Conservation (phyloP, 2,113 vertebrate genomes). For the Gambusia affinis region DNA sequence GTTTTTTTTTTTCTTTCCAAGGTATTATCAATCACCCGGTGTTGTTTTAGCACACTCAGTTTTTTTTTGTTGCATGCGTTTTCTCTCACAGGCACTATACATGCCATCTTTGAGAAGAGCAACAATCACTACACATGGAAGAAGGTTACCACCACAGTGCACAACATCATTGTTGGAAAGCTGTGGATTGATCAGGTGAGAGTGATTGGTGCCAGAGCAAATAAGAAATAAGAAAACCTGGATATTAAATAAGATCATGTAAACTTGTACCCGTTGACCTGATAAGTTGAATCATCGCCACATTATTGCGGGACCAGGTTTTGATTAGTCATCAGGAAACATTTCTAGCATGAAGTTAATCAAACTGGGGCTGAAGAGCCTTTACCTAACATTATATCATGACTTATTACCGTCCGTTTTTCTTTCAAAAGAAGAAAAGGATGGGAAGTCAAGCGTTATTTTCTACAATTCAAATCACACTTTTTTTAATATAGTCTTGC, state of each 20-base stretch:
- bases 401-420: too few species aligned
- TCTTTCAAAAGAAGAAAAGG: too few species aligned
- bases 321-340: neutral
- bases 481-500: too few species aligned
- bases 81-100: constrained; percentile 87
- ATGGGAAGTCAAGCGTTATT: too few species aligned
- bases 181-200: constrained; percentile 99
- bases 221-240: neutral
- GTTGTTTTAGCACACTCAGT: neutral
- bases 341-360: neutral
- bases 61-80: neutral
- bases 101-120: constrained; percentile 90
- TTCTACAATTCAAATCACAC: too few species aligned
- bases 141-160: constrained; percentile 96
- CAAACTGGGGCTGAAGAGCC: neutral
- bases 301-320: neutral
- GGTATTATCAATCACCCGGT: fast-evolving
- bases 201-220: fast-evolving
- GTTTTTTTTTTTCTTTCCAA: neutral
- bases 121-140: constrained; percentile 98
- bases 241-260: neutral
- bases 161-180: constrained; percentile 98
- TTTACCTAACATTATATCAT: neutral
- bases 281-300: neutral
- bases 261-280: neutral